Conservation (phyloP, 2,113 vertebrate species). For the Loxodonta africana region DNA sequence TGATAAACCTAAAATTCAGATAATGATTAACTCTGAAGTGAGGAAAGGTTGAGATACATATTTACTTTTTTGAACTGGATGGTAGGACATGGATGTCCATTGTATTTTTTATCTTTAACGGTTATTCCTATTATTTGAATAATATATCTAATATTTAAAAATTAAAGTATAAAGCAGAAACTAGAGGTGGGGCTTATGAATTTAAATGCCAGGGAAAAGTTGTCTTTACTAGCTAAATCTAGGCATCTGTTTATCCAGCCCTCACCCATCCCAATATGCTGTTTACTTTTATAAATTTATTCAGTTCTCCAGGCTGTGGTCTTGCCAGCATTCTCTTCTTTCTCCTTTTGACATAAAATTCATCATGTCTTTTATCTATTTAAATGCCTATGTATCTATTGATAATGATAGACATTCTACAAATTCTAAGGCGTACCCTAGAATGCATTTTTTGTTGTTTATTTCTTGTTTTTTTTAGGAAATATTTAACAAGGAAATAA, state of each 20-base stretch:
- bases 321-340: neutral
- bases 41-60: neutral
- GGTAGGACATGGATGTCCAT: neutral
- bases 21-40: neutral
- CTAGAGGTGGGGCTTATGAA: neutral
- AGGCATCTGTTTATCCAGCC: accelerated
- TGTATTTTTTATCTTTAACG: neutral
- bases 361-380: neutral
- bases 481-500: neutral
- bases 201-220: neutral
- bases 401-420: neutral
- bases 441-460: neutral
- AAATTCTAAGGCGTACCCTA: neutral
- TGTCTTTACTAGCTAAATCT: neutral
- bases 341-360: neutral
- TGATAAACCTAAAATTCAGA: neutral
- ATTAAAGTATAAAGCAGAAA: neutral
- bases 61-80: neutral
- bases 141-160: neutral
- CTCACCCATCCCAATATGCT: neutral
- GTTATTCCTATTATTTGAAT: neutral
- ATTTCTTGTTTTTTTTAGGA: neutral
- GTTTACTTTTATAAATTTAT: neutral
- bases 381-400: neutral
- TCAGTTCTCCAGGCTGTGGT: neutral